Percentiles rank a stretch among this genome's conserved stretches.
Conservation (phyloP, 2,797 vertebrate genomes). For the Amniataba percoides region DNA sequence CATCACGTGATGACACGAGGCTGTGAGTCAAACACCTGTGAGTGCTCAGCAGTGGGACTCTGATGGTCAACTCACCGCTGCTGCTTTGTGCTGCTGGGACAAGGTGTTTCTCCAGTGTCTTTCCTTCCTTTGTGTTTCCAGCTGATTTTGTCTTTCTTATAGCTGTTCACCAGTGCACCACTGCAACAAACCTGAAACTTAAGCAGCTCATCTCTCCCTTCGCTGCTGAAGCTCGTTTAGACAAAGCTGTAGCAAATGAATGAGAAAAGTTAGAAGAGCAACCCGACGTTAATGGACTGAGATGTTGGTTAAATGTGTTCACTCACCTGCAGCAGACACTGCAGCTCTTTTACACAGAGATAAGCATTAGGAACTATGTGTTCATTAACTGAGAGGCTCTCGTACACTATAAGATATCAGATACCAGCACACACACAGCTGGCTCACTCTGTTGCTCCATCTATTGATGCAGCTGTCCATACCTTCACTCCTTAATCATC, state of each 20-base stretch:
- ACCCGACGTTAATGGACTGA: conserved; percentile 6
- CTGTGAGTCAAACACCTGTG: not conserved
- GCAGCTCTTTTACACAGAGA: not conserved
- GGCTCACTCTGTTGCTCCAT: conserved; percentile 22
- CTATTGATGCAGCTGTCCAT: conserved; percentile 23
- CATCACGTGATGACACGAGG: not conserved
- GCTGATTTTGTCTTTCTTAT: conserved; percentile 10
- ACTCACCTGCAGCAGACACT: not conserved
- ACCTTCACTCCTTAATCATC: conserved; percentile 17
- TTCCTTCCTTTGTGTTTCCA: conserved; percentile 1
- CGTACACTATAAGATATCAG: not conserved
- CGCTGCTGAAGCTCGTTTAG: not conserved
- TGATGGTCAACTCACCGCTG: conserved; percentile 45
- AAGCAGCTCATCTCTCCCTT: not conserved
- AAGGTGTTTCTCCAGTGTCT: conserved; percentile 3
- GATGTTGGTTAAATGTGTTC: conserved; percentile 21
- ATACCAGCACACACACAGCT: not conserved
- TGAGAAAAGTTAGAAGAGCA: not conserved
- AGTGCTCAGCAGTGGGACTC: conserved; percentile 5
- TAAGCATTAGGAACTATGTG: conserved; percentile 5
- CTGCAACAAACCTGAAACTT: conserved; percentile 5
- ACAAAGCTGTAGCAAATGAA: conserved; percentile 14
- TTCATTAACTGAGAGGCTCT: conserved; percentile 25
- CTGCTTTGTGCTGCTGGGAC: conserved; percentile 30
- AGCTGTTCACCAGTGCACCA: not conserved